Evolutionary conservation across 2,113 vertebrate genomes (phyloP).

Genomic region (Greenwoodochromis staneri): DNA sequence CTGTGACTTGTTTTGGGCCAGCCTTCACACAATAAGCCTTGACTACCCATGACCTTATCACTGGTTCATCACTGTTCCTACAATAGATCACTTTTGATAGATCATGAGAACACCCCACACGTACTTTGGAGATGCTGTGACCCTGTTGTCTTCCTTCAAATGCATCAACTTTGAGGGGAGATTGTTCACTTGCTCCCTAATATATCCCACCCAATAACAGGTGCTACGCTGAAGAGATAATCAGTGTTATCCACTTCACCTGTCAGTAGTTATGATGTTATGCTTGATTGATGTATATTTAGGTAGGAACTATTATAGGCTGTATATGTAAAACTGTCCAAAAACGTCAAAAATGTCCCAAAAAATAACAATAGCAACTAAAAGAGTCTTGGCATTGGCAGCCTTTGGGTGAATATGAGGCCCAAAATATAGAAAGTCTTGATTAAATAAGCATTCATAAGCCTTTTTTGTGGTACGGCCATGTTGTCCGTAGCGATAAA

Average conservation of each 20-base stretch:
- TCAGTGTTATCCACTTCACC: background rate
- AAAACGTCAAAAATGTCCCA: rapidly evolving
- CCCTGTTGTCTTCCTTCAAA: background rate
- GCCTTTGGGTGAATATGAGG: background rate
- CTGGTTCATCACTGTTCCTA: background rate
- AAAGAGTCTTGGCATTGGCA: background rate
- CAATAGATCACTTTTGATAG: background rate
- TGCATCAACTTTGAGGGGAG: background rate
- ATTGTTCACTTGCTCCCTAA: background rate
- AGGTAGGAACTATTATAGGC: background rate
- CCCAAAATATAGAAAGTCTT: background rate
- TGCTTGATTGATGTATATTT: background rate
- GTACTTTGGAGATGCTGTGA: background rate
- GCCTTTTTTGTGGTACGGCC: background rate
- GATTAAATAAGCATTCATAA: background rate
- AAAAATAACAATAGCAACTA: background rate
- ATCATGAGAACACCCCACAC: background rate
- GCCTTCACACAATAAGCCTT: background rate
- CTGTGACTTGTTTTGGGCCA: background rate
- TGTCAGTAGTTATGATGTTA: background rate
- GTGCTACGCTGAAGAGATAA: background rate
- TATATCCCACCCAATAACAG: background rate
- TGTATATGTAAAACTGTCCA: background rate
- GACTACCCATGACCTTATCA: background rate
- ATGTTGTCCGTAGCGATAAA: rapidly evolving